Evolutionary conservation across 2,113 vertebrate species (phyloP).

Genomic region (Piprites chloris): DNA sequence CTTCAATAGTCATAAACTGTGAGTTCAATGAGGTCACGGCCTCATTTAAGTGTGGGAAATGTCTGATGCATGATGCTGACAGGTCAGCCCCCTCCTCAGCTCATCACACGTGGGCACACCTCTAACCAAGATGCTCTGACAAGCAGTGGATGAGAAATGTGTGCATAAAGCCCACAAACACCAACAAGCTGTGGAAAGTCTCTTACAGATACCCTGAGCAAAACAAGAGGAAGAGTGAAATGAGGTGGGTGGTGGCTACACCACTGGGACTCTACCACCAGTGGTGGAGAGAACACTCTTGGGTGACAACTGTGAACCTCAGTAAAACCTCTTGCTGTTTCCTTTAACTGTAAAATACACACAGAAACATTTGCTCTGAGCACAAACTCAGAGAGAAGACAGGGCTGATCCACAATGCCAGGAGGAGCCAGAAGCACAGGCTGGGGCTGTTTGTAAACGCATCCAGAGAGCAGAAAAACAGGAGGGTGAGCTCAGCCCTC

Average conservation of each 20-base stretch:
- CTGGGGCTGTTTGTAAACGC: background rate
- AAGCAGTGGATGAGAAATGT: background rate
- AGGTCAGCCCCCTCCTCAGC: background rate
- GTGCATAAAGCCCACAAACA: background rate
- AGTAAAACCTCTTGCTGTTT: background rate
- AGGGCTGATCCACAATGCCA: background rate
- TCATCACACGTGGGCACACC: rapidly evolving
- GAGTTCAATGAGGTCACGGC: background rate
- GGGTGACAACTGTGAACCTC: background rate
- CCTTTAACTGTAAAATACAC: rapidly evolving
- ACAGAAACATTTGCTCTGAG: background rate
- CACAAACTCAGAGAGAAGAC: background rate
- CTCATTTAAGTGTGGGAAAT: background rate
- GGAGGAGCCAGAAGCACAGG: background rate
- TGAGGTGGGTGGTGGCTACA: background rate
- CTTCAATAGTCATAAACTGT: background rate
- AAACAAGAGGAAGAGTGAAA: background rate
- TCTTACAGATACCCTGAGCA: background rate
- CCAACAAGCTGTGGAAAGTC: background rate
- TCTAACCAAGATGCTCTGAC: background rate
- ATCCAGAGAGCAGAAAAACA: background rate
- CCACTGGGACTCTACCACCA: background rate
- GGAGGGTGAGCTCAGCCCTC: rapidly evolving
- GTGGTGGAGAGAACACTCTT: background rate
- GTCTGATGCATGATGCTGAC: background rate